Conservation (phyloP, 1,140 invertebrate species). For the Ceratina australensis region DNA sequence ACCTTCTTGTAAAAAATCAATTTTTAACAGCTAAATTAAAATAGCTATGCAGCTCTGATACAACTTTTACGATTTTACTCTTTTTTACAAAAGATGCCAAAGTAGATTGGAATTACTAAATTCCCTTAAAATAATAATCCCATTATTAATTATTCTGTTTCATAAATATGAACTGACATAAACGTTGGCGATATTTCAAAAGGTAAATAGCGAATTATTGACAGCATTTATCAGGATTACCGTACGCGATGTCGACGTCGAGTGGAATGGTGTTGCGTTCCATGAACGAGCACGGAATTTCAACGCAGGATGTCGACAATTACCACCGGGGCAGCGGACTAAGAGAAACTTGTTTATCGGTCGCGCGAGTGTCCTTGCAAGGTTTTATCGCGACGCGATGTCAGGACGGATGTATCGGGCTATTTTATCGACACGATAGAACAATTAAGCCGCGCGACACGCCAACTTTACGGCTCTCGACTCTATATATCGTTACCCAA, state of each 20-base stretch:
- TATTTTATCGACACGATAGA: background rate
- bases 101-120: background rate
- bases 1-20: too few relatives aligned
- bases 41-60: too few relatives aligned
- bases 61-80: too few relatives aligned
- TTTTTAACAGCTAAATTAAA: too few relatives aligned
- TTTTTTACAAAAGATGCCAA: too few relatives aligned
- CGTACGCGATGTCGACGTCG: constrained; percentile 13
- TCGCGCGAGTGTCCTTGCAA: constrained; percentile 40
- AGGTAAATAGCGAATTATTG: constrained; percentile 4
- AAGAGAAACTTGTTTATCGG: constrained; percentile 54
- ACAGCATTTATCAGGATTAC: background rate
- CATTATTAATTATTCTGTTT: background rate
- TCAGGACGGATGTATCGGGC: background rate
- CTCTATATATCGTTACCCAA: background rate
- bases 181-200: background rate
- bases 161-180: background rate
- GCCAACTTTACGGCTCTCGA: background rate
- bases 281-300: constrained; percentile 32
- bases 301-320: constrained; percentile 36
- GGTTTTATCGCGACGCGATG: constrained; percentile 27
- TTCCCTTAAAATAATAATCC: background rate
- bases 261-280: constrained; percentile 44
- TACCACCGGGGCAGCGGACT: background rate
- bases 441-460: background rate